Percentiles rank a stretch among this genome's conserved stretches.
These are phyloP conservation scores for Sitta europaea DNA, from an alignment of 2,113 vertebrate genomes.

Conservation along the genomic window DNA sequence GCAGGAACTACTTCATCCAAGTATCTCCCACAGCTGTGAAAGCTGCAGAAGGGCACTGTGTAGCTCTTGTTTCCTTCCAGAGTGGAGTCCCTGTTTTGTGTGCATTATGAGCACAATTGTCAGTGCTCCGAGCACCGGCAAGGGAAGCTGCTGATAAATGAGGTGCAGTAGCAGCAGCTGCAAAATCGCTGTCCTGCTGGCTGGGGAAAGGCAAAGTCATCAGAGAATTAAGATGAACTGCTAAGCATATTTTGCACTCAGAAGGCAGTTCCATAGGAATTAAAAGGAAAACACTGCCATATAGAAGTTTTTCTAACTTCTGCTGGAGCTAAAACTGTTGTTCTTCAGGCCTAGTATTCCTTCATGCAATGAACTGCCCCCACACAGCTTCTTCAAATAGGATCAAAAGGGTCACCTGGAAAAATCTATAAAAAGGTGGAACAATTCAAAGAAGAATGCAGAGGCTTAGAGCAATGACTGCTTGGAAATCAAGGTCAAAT, in stretches of 20 bases:
- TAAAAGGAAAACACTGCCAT: not conserved
- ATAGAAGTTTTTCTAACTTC: not conserved
- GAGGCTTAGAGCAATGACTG: not conserved
- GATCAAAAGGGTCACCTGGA: constrained; percentile 23
- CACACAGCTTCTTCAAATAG: not conserved
- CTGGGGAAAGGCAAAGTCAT: constrained; percentile 4
- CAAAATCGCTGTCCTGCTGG: not conserved
- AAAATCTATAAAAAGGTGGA: constrained; percentile 25
- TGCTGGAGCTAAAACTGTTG: not conserved
- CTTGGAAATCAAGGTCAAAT: not conserved
- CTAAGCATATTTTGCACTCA: not conserved
- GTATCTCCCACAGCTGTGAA: not conserved
- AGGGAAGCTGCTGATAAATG: constrained; percentile 18
- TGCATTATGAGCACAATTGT: not conserved
- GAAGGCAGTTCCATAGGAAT: not conserved
- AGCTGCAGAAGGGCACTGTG: not conserved
- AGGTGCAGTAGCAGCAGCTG: constrained; percentile 51
- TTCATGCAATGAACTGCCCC: not conserved
- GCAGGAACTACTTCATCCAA: not conserved
- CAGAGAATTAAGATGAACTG: constrained; percentile 6
- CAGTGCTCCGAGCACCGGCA: accelerated
- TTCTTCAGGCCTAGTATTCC: not conserved
- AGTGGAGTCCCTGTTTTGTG: not conserved
- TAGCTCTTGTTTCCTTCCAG: not conserved
- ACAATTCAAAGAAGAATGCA: not conserved